Evolutionary conservation across 2,113 vertebrate genomes (phyloP).

Genomic region (Petrocephalus zakoni): DNA sequence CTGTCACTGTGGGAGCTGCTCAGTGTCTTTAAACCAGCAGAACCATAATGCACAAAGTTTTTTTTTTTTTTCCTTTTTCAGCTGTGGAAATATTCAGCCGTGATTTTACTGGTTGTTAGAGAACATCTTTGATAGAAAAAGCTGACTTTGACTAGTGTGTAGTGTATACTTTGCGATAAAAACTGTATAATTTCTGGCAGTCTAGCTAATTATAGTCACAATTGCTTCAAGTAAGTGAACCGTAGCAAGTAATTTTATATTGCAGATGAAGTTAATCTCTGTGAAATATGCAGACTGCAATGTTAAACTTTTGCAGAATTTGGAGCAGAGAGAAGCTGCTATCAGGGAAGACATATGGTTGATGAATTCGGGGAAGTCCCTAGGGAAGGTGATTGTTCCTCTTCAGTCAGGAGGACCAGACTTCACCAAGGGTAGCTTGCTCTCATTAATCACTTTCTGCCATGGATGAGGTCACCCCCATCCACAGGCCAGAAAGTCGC

Average conservation of each 20-base stretch:
- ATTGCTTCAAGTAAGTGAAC: neutral
- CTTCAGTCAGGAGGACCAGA: slow-evolving; percentile 48
- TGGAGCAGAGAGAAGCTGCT: neutral
- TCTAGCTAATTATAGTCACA: neutral
- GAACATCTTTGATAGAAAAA: neutral
- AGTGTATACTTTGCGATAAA: neutral
- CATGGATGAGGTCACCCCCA: slow-evolving; percentile 49
- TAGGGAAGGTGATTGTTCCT: slow-evolving; percentile 42
- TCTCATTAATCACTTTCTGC: slow-evolving; percentile 66
- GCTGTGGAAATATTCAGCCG: slow-evolving; percentile 11
- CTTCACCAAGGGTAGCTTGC: slow-evolving; percentile 53
- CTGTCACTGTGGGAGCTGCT: slow-evolving; percentile 27
- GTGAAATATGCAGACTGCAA: neutral
- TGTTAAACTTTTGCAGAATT: slow-evolving; percentile 3
- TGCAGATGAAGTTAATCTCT: neutral
- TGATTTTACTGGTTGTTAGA: neutral
- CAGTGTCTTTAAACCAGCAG: slow-evolving; percentile 3
- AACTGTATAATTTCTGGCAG: neutral
- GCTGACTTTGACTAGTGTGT: neutral
- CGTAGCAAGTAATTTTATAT: neutral
- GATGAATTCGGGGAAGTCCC: slow-evolving; percentile 47
- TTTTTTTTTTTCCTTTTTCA: too few relatives aligned
- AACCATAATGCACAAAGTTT: neutral
- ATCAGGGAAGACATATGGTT: slow-evolving; percentile 62
- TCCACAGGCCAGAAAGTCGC: slow-evolving; percentile 23